Percentiles rank a stretch among this genome's conserved stretches.
These are phyloP conservation scores for Callyntrura sp. DNA, from an alignment of 2,888 invertebrate species.

Conservation along the genomic window DNA sequence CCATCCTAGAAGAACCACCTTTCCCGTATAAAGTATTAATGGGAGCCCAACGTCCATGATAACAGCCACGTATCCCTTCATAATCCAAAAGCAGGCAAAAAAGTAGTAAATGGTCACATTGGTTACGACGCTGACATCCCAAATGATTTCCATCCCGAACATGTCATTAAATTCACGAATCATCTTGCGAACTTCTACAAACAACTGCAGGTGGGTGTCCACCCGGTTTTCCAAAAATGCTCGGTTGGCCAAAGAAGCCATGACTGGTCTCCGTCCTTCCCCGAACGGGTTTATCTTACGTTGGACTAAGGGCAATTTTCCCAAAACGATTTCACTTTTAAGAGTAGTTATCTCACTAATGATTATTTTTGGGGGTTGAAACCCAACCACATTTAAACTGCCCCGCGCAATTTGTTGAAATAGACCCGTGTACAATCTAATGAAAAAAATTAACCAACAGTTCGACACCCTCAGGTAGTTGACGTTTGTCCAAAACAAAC, in stretches of 20 bases:
- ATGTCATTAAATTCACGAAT: constrained; percentile 50
- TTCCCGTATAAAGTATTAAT: constrained; percentile 43
- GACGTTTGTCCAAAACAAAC: constrained; percentile 45
- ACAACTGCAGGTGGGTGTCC: constrained; percentile 60
- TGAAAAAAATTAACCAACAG: constrained; percentile 51
- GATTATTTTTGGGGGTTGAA: constrained; percentile 27
- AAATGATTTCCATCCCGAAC: constrained; percentile 59
- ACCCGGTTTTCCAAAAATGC: constrained; percentile 3
- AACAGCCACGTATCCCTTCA: constrained; percentile 13
- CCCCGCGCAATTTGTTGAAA: constrained; percentile 27
- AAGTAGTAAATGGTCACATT: constrained; percentile 64
- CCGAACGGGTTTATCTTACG: not conserved
- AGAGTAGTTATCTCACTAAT: not conserved
- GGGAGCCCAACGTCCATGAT: constrained; percentile 48
- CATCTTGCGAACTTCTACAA: constrained; percentile 40
- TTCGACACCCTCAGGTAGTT: constrained; percentile 39
- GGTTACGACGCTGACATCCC: constrained; percentile 52
- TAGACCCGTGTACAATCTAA: constrained; percentile 41
- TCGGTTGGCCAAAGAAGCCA: not conserved
- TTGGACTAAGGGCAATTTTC: not conserved
- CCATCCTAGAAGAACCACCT: constrained; percentile 61
- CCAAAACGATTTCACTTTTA: not conserved
- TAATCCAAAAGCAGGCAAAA: constrained; percentile 66
- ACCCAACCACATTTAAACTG: not conserved
- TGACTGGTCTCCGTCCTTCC: too few relatives aligned